phyloP scores from a whole-genome alignment of 2,888 invertebrate genomes.

The Agrotis ipsilon region DNA sequence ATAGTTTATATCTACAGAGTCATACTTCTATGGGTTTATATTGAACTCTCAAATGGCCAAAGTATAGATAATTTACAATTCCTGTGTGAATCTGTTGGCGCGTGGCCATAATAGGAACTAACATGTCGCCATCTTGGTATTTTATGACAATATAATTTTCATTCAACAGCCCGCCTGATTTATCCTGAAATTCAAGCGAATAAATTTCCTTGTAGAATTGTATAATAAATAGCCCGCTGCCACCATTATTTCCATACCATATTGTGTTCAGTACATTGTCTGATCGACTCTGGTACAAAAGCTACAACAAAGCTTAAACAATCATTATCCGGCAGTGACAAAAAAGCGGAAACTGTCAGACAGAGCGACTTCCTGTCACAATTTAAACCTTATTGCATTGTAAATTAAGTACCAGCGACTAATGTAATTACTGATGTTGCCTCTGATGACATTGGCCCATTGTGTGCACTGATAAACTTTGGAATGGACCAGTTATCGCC shows the following conservation, averaged over 20 bases:
- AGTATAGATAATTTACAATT: too few species aligned
- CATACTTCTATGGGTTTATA: too few species aligned
- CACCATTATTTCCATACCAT: neutral
- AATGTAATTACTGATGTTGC: conserved; percentile 43
- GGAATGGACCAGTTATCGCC: conserved; percentile 38
- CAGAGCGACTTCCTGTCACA: conserved; percentile 35
- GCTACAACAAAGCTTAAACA: conserved; percentile 30
- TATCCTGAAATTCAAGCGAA: too few species aligned
- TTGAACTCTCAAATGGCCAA: too few species aligned
- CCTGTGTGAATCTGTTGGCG: too few species aligned
- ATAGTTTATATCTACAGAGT: too few species aligned
- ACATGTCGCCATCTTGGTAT: too few species aligned
- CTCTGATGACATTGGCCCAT: conserved; percentile 44
- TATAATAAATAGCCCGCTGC: neutral
- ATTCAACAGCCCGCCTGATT: too few species aligned
- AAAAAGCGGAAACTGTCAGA: conserved; percentile 49
- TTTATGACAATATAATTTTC: too few species aligned
- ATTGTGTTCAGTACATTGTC: conserved; percentile 34
- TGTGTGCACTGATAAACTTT: conserved; percentile 35
- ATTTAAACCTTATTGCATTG: conserved; percentile 38
- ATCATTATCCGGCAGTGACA: conserved; percentile 18
- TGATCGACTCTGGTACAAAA: conserved; percentile 13
- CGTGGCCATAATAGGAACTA: too few species aligned
- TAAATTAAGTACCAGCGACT: conserved; percentile 36
- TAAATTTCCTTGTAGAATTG: too few species aligned